Conservation (phyloP, 2,888 invertebrate genomes). For the Mechanitis mazaeus region DNA sequence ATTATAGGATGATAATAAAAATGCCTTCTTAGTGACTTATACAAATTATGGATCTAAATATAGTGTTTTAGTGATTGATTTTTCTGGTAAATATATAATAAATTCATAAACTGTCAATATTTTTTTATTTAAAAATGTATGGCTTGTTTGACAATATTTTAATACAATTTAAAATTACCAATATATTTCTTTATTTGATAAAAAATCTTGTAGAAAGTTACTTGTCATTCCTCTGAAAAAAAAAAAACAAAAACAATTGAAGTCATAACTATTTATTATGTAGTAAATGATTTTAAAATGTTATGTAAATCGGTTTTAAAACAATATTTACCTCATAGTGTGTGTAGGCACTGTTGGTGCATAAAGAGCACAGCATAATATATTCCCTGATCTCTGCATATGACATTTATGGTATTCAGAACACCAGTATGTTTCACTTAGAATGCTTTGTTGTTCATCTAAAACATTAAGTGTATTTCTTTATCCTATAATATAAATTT, state of each 20-base stretch:
- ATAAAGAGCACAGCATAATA: slow-evolving; percentile 85
- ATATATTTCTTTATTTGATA: slow-evolving; percentile 80
- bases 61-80: slow-evolving; percentile 48
- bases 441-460: slow-evolving; percentile 27
- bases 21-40: slow-evolving; percentile 48
- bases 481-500: too few species aligned
- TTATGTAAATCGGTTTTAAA: neutral
- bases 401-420: slow-evolving; percentile 93
- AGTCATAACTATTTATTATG: too few species aligned
- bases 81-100: slow-evolving; percentile 29
- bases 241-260: slow-evolving; percentile 2
- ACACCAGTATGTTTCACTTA: slow-evolving; percentile 86
- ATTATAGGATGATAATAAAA: slow-evolving; percentile 30
- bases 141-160: slow-evolving; percentile 11
- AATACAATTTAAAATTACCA: slow-evolving; percentile 71
- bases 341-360: slow-evolving; percentile 84
- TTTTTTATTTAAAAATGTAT: slow-evolving; percentile 24
- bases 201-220: slow-evolving; percentile 79
- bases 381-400: slow-evolving; percentile 79
- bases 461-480: neutral
- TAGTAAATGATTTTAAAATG: neutral
- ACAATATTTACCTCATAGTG: slow-evolving; percentile 79
- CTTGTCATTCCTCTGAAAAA: slow-evolving; percentile 77
- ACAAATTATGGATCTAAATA: slow-evolving; percentile 34
- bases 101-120: neutral